Evolutionary conservation across 2,797 vertebrate species (phyloP).

Genomic region (Phrynocephalus forsythii): DNA sequence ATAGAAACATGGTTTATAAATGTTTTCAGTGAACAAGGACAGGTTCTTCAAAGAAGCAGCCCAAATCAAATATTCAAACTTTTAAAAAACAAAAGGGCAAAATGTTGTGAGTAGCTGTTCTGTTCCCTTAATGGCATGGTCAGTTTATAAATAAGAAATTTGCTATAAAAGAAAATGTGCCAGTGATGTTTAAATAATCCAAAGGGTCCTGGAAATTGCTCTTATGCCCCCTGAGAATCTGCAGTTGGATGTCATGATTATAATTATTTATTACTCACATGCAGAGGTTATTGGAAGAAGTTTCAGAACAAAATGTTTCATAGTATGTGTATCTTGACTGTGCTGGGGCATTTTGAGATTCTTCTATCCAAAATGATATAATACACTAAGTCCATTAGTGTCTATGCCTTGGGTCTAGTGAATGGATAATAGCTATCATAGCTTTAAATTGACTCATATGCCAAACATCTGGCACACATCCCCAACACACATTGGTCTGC

Average conservation of each 20-base stretch:
- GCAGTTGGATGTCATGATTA: constrained; percentile 10
- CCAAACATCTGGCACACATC: not conserved
- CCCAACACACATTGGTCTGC: not conserved
- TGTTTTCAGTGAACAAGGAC: not conserved
- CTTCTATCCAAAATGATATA: constrained; percentile 22
- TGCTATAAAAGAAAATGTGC: constrained; percentile 29
- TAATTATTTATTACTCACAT: constrained; percentile 48
- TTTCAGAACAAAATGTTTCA: not conserved
- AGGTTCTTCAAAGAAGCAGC: not conserved
- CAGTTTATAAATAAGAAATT: constrained; percentile 51
- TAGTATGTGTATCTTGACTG: too few relatives aligned
- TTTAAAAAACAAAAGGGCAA: not conserved
- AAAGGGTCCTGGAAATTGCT: constrained; percentile 33
- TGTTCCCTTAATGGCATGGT: constrained; percentile 26
- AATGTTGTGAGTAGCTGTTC: not conserved
- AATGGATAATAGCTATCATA: not conserved
- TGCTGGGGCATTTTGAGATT: not conserved
- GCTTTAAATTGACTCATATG: not conserved
- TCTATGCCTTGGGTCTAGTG: not conserved
- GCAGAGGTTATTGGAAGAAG: constrained; percentile 37
- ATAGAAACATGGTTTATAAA: not conserved
- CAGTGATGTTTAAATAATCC: constrained; percentile 50
- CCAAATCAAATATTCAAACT: constrained; percentile 8
- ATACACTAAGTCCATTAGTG: not conserved
- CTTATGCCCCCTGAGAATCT: not conserved